Evolutionary conservation across 37 sponge, comb jelly and placozoan genomes (phyloP), one percentile per base, ranked within the genome.

Genomic region (Dysidea cf. avara): DNA sequence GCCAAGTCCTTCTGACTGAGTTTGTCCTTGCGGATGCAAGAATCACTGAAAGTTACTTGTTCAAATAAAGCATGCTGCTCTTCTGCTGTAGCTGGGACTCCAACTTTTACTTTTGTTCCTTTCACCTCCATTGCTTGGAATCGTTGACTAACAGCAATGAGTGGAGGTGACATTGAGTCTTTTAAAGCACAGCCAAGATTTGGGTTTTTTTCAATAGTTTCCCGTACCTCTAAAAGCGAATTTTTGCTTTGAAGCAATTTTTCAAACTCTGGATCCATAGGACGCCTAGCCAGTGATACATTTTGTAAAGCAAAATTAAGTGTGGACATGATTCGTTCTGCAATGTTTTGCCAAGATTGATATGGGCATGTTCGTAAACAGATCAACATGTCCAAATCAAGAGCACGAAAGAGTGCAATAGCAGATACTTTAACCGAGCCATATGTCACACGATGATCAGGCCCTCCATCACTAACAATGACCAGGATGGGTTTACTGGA

Each of bases 331-430:
- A 59, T n/a, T 5, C 74, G 39, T 47, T 73, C 61, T 24, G 74
- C 74, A 43, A 73, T 28, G 43, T 73, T 73, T 59, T 38, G 47
- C 74, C 74, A 73, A 7, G 74, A 73, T 39, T 73, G 74, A 20
- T 73, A 73, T 9, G 74, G 74, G 24, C 61, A 73, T 7, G 48
- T 73, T 24, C 74, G 21, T 2, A 59, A 25, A 59, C 61, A 59
- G 3, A 73, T 32, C 2, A 73, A 5, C 48, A 73, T 73, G 46
- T 75, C 76, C 1, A 75, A n/a, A 39, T 75, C 54, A 6, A 75
- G n/a, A n/a, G 76, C 5, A 6, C 52, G 21, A 33, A 73, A 59
- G 16, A 73, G 1, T 24, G 31, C 26, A 1, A 73, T 22, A 39
- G 32, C 24, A 22, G 74, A 39, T 7, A 73, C 61, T 47, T 73